Evolutionary conservation across 2,888 invertebrate species (phyloP), one percentile per base, ranked within the genome.

Genomic region (Drosophila fungiperda): DNA sequence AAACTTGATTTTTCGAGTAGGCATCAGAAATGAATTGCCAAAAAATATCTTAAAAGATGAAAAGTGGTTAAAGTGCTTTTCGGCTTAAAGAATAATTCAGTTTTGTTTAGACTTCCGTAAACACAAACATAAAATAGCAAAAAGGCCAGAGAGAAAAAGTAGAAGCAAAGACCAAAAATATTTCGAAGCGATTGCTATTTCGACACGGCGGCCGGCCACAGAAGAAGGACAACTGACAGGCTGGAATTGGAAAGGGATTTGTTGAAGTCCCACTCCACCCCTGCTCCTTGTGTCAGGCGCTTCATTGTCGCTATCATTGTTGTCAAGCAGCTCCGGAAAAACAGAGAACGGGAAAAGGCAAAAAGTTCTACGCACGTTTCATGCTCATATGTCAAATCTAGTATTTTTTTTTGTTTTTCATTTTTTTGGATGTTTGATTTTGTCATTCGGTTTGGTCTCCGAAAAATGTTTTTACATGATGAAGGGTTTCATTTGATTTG

Each of bases 401-500:
- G 32, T 29, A 38, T 26, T 20, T 32, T 36, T 11, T 20, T 33
- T 12, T 42, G 17, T 33, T 38, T 36, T 36, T 29, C 60, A 60
- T 52, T 49, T 68, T 63, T 78, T 70, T 35, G 23, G n/a, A 11
- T 32, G 20, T 58, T 76, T 57, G 60, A 50, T 78, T 77, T 83
- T 60, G 77, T 63, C 75, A 75, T 60, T 85, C 60, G 68, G 57
- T 61, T 59, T 64, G 58, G 33, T 58, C 72, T 61, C 60, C 76
- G 64, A 52, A 83, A 88, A 88, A 80, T 81, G 76, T 81, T 83
- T 72, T 71, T 59, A 78, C 63, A 76, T 81, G 81, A 80, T 87
- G 87, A 89, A 89, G 89, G 89, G 84, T 89, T 84, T 89, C 84
- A 89, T 83, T 84, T 86, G 78, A 86, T 84, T 88, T 84, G 81